Conservation (phyloP, 2,113 vertebrate genomes). For the Boulengeromyrus knoepffleri region DNA sequence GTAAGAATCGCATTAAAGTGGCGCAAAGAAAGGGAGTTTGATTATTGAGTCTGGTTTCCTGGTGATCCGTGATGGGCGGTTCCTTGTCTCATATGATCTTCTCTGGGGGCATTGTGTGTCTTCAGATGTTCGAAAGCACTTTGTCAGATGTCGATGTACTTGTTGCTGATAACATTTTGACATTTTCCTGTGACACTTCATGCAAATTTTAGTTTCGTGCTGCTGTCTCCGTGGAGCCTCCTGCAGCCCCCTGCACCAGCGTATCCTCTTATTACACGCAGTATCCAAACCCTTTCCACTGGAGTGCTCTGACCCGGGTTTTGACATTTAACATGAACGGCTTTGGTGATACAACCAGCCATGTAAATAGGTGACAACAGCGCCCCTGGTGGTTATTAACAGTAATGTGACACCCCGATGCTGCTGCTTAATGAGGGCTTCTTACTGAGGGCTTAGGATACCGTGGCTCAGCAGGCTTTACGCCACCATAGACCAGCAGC, state of each 20-base stretch:
- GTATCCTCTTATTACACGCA: not conserved
- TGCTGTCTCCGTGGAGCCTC: not conserved
- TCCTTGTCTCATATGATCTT: not conserved
- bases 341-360: not conserved
- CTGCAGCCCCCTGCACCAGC: not conserved
- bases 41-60: not conserved
- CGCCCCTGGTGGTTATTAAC: not conserved
- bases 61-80: not conserved
- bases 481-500: not conserved
- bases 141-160: not conserved
- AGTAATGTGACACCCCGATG: not conserved
- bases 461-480: not conserved
- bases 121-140: not conserved
- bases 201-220: not conserved
- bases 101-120: not conserved
- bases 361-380: not conserved
- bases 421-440: not conserved
- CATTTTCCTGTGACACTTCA: not conserved
- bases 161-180: not conserved
- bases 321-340: not conserved
- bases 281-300: not conserved
- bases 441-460: not conserved
- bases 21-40: not conserved
- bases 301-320: not conserved
- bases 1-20: constrained; percentile 56